phyloP scores from a whole-genome alignment of 2,797 vertebrate species.

The Onychomys arenicola region DNA sequence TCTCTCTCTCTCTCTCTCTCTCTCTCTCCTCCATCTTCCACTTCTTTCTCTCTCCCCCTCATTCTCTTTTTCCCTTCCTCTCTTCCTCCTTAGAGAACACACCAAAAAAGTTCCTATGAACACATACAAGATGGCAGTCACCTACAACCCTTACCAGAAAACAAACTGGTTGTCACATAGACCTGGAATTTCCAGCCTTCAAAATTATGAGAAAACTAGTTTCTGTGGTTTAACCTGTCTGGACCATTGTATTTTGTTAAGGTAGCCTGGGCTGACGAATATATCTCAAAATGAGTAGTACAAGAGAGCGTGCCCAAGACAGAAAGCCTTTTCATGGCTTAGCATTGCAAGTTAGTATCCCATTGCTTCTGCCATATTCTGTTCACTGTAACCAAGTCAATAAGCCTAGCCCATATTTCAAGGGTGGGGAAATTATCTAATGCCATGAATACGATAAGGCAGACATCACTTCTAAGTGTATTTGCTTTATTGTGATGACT shows the following conservation, averaged over 20 bases:
- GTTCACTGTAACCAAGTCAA: slow-evolving; percentile 30
- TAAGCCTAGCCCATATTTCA: slow-evolving; percentile 26
- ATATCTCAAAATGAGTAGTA: slow-evolving; percentile 39
- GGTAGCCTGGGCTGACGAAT: not conserved
- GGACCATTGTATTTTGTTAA: slow-evolving; percentile 14
- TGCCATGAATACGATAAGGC: not conserved
- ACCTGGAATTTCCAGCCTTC: not conserved
- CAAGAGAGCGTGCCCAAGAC: not conserved
- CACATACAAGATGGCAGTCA: not conserved
- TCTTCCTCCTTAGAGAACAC: not conserved
- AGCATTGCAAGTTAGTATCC: not conserved
- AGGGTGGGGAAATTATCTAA: slow-evolving; percentile 9
- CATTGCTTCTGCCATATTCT: slow-evolving; percentile 41
- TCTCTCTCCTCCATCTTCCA: too few relatives aligned
- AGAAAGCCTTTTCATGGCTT: slow-evolving; percentile 42
- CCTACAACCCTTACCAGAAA: not conserved
- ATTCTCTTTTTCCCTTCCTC: not conserved
- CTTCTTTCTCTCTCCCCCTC: not conserved
- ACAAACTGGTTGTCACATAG: not conserved
- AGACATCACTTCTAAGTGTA: slow-evolving; percentile 61
- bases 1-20: not conserved
- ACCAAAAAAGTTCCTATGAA: not conserved
- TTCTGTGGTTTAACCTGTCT: slow-evolving; percentile 10
- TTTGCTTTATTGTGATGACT: slow-evolving; percentile 55
- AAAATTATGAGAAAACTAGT: slow-evolving; percentile 34